Percentiles rank a stretch among this genome's conserved stretches.
Conservation (phyloP, 2,797 vertebrate genomes). For the Microchirus variegatus region DNA sequence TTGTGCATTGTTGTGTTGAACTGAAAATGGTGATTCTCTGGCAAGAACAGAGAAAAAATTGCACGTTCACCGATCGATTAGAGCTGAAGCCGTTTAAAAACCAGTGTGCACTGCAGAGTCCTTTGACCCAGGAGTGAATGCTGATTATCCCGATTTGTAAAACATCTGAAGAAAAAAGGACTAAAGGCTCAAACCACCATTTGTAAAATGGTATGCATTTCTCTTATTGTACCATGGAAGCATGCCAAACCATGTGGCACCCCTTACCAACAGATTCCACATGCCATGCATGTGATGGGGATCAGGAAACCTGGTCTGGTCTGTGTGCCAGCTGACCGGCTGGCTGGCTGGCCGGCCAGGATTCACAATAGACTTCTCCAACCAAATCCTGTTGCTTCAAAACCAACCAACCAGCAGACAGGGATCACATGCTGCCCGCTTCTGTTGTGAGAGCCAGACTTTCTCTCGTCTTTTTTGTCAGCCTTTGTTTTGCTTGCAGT, state of each 20-base stretch:
- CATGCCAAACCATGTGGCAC: constrained; percentile 32
- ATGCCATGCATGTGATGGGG: constrained; percentile 69
- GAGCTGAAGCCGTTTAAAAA: too few species aligned
- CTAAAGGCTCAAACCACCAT: constrained; percentile 15
- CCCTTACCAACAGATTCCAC: constrained; percentile 41
- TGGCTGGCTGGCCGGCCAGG: constrained; percentile 45
- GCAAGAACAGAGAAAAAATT: too few species aligned
- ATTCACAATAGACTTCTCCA: constrained; percentile 66
- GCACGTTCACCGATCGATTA: too few species aligned
- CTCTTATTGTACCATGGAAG: constrained; percentile 25
- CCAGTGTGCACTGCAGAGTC: too few species aligned
- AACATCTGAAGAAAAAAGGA: constrained; percentile 23
- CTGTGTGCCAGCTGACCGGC: constrained; percentile 44
- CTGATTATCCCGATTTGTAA: constrained; percentile 34
- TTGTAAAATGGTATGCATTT: constrained; percentile 40
- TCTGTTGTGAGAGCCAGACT: constrained; percentile 69
- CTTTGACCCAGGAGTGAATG: too few species aligned
- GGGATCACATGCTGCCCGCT: constrained; percentile 74
- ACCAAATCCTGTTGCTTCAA: constrained; percentile 79
- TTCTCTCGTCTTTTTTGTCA: constrained; percentile 56
- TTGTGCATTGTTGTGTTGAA: too few species aligned
- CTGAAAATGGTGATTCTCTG: too few species aligned
- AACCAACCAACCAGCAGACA: constrained; percentile 69
- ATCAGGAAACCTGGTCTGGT: constrained; percentile 66
- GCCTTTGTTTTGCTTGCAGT: constrained; percentile 76